A percentile compares a stretch with the other conserved stretches of the same genome.
These are phyloP conservation scores for Microchirus variegatus DNA, from an alignment of 2,797 vertebrate species.

Conservation along the genomic window DNA sequence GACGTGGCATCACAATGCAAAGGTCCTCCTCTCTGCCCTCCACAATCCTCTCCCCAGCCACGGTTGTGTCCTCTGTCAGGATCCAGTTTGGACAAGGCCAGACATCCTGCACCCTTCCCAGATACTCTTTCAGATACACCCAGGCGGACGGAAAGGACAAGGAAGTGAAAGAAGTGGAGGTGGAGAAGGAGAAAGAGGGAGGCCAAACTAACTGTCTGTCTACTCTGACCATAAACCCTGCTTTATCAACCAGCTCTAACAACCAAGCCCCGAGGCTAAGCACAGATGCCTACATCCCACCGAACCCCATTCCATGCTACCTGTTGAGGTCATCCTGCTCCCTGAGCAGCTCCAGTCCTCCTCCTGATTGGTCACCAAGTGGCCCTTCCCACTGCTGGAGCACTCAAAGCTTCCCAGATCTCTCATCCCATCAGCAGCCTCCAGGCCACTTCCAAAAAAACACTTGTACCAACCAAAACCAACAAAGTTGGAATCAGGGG, in stretches of 20 bases:
- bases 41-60: constrained; percentile 83
- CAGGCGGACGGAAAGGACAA: constrained; percentile 37
- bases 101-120: constrained; percentile 83
- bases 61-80: constrained; percentile 91
- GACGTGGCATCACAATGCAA: constrained; percentile 72
- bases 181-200: constrained; percentile 58
- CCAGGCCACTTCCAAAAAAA: constrained; percentile 19
- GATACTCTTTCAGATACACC: constrained; percentile 87
- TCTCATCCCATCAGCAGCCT: constrained; percentile 59
- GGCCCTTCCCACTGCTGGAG: constrained; percentile 82
- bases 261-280: constrained; percentile 8
- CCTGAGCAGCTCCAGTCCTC: constrained; percentile 81
- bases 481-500: constrained; percentile 34
- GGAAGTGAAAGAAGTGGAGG: constrained; percentile 32
- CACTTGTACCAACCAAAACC: constrained; percentile 21
- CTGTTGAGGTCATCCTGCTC: constrained; percentile 84
- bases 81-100: constrained; percentile 88
- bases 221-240: constrained; percentile 80
- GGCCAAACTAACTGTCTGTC: constrained; percentile 74
- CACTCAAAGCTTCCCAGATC: constrained; percentile 88
- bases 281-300: constrained; percentile 46
- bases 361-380: constrained; percentile 78
- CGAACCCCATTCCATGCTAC: constrained; percentile 64
- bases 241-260: constrained; percentile 12
- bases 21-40: constrained; percentile 91